Evolutionary conservation across 1,140 invertebrate species (phyloP), one percentile per base, ranked within the genome.

Genomic region (Drosophila bocqueti): DNA sequence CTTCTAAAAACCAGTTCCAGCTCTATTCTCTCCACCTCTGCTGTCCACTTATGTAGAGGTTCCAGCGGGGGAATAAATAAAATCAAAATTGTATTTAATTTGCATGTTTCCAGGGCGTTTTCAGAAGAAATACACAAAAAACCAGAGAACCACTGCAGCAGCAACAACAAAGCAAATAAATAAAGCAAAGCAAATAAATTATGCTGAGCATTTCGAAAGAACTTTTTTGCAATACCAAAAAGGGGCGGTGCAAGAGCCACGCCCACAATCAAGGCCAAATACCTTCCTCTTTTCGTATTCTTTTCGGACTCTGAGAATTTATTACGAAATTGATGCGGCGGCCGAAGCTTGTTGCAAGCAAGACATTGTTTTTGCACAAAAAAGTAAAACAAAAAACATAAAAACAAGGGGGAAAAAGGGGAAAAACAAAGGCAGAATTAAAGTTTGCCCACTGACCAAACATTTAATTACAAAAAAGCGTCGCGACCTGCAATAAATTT

Each of bases 401-500:
- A 15, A 46, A 60, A 6, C 24, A 2, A 8, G 11, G 18, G 42
- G 42, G 9, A 49, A 18, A 4, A 18, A 4, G n/a, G 43, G 18
- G 43, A 0, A 11, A 52, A 52, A 58, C 62, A 47, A 49, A 49
- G 8, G 63, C 64, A 64, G 81, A 64, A 74, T 67, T 89, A 68
- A 89, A 89, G 87, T 81, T 84, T 89, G 80, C 82, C 72, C 68
- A 81, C 77, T 89, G 77, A 76, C 84, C 85, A 90, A 87, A 90
- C 84, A 89, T 89, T 89, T 89, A 89, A 89, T 89, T 89, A 89
- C 84, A 84, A 90, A 90, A 90, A 61, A 84, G 54, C 81, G 84
- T 90, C 85, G 84, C 85, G 63, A 78, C 59, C 58, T 54, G 84
- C 85, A 81, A 89, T 89, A 89, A 89, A 90, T 89, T 89, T 81